Conservation (phyloP, 2,797 vertebrate genomes). For the Chelidonichthys spinosus region DNA sequence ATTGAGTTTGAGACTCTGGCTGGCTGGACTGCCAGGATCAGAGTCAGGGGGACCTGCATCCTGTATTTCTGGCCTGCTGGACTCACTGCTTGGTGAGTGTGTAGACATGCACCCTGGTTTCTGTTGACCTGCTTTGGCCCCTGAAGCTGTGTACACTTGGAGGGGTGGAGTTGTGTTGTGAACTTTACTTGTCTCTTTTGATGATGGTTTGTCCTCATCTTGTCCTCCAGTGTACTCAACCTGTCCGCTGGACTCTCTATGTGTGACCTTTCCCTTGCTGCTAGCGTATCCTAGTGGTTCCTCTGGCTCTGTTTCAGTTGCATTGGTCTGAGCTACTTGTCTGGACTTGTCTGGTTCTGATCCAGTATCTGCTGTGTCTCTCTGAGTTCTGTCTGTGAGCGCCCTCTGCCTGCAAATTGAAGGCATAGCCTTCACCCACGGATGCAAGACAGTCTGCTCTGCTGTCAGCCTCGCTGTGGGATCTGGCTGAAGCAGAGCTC, state of each 20-base stretch:
- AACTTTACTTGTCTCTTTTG: slow-evolving; percentile 28
- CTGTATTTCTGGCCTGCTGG: slow-evolving; percentile 21
- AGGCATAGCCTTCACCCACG: slow-evolving; percentile 89
- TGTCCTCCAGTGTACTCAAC: not conserved
- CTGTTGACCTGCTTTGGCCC: slow-evolving; percentile 35
- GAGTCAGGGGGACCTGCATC: slow-evolving; percentile 14
- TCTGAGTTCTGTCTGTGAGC: slow-evolving; percentile 55
- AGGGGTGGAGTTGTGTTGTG: slow-evolving; percentile 13
- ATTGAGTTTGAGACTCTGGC: slow-evolving; percentile 3
- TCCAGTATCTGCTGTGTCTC: slow-evolving; percentile 5
- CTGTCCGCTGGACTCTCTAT: no score
- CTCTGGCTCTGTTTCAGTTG: slow-evolving; percentile 31
- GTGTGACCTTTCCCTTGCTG: slow-evolving; percentile 12
- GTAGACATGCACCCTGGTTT: slow-evolving; percentile 22
- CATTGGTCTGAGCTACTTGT: slow-evolving; percentile 27
- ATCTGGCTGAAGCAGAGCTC: slow-evolving; percentile 89
- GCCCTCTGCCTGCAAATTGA: slow-evolving; percentile 79
- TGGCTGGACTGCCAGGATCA: not conserved
- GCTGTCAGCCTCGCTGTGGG: slow-evolving; percentile 90
- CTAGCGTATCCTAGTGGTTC: slow-evolving; percentile 25
- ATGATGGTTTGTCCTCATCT: slow-evolving; percentile 34
- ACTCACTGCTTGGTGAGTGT: slow-evolving; percentile 20
- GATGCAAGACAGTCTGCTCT: slow-evolving; percentile 88
- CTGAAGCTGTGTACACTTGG: slow-evolving; percentile 29
- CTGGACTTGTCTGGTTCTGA: slow-evolving; percentile 32